phyloP scores from a whole-genome alignment of 30 jellyfish, hydroid and myxozoan genomes.

The Pelagia noctiluca region DNA sequence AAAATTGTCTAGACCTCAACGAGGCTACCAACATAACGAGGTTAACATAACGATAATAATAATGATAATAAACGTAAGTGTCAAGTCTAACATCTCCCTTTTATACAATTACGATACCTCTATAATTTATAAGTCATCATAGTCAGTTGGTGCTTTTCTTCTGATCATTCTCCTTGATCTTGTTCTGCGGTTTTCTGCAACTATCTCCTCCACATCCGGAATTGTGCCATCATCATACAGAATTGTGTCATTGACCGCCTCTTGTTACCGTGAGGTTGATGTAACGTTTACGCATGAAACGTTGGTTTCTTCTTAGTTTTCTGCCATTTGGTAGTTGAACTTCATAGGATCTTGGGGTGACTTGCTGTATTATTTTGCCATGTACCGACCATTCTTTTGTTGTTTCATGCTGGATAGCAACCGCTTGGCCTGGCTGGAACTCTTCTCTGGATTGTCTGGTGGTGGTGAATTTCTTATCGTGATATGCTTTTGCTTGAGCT shows the following conservation, averaged over 20 bases:
- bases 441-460: conserved; percentile 38
- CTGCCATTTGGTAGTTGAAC: neutral
- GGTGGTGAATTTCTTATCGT: neutral
- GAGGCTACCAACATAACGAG: conserved; percentile 1
- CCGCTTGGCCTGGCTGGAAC: conserved; percentile 48
- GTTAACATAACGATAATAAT: neutral
- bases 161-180: too few species aligned
- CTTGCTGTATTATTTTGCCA: neutral
- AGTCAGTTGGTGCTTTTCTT: too few species aligned
- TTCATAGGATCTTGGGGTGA: neutral
- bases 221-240: neutral
- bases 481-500: neutral
- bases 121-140: too few species aligned
- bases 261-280: neutral
- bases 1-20: neutral
- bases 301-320: neutral
- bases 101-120: too few species aligned
- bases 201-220: neutral
- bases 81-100: neutral
- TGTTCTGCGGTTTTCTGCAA: neutral
- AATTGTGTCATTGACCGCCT: neutral
- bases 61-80: neutral
- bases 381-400: conserved; percentile 46
- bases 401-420: conserved; percentile 30
- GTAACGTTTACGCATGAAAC: neutral